Conservation (phyloP, 2,113 vertebrate genomes). For the Struthio camelus region DNA sequence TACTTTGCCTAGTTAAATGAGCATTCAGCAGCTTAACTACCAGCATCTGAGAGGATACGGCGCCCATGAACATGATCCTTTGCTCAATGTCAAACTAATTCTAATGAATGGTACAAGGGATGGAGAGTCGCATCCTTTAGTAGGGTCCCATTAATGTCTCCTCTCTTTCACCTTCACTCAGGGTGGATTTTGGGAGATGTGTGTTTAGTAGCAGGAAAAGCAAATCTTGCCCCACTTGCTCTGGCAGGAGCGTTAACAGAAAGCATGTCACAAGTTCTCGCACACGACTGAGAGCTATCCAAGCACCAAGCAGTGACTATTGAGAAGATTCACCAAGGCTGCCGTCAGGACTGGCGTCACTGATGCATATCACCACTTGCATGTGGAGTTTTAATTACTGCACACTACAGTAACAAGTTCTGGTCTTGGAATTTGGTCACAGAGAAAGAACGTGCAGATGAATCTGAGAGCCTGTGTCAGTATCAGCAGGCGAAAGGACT, state of each 20-base stretch:
- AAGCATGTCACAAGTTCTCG: background rate
- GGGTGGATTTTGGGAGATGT: background rate
- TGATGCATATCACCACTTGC: background rate
- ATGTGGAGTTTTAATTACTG: background rate
- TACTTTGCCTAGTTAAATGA: constrained; percentile 25
- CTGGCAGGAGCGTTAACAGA: background rate
- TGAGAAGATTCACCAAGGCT: background rate
- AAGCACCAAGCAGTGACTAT: background rate
- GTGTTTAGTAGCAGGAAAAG: background rate
- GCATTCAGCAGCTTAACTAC: constrained; percentile 12
- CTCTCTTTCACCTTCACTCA: background rate
- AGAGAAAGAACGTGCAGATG: background rate
- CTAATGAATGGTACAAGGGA: background rate
- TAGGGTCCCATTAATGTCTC: background rate
- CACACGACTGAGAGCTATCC: background rate
- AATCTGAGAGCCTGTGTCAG: background rate
- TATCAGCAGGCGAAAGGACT: background rate
- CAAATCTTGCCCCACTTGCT: background rate
- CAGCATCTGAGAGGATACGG: background rate
- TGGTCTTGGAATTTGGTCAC: background rate
- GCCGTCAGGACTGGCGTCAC: background rate
- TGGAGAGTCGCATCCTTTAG: background rate
- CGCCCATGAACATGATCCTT: background rate
- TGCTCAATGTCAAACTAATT: background rate
- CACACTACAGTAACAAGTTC: background rate